Evolutionary conservation across 2,888 invertebrate genomes (phyloP), one percentile per base, ranked within the genome.

Genomic region (Hemithea aestivaria): DNA sequence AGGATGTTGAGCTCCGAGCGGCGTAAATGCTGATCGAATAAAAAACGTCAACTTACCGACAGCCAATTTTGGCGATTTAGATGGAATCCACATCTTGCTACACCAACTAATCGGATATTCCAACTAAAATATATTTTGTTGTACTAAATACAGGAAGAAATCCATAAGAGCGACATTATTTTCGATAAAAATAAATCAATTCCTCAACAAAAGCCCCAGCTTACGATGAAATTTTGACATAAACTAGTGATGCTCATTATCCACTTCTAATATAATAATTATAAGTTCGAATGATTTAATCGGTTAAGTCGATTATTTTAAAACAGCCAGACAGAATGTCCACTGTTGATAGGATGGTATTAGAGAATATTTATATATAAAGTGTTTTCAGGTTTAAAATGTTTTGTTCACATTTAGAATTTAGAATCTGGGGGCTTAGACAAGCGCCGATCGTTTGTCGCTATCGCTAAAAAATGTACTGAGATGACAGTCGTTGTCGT

Each of bases 61-160:
- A 62, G 91, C 93, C 80, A 92, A 90, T 88, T 93, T 93, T 56
- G 91, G 90, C 47, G 90, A 89, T 84, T 92, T 93, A 51, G 91
- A 90, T 53, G 92, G 91, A 64, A 91, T 90, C 93, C 93, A 93
- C 93, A 93, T 93, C 73, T 74, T 77, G 28, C 33, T 35, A 45
- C 44, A 43, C 25, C 31, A 35, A 40, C 22, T 26, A 23, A 23
- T 37, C 23, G 22, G 2, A 20, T 22, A n/a, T 11, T 10, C 21
- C 6, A 10, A 6, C 22, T 20, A 22, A 11, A 21, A 27, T 4
- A 31, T 20, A 24, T 26, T 21, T 6, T 10, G 6, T 10, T 27
- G n/a, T 35, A 16, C 28, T 40, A 51, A 34, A 27, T 44, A 44
- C 46, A 42, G 51, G 46, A 58, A 48, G 53, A 53, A 52, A 64